phyloP scores from a whole-genome alignment of 2,113 vertebrate species.

The Thunnus maccoyii region DNA sequence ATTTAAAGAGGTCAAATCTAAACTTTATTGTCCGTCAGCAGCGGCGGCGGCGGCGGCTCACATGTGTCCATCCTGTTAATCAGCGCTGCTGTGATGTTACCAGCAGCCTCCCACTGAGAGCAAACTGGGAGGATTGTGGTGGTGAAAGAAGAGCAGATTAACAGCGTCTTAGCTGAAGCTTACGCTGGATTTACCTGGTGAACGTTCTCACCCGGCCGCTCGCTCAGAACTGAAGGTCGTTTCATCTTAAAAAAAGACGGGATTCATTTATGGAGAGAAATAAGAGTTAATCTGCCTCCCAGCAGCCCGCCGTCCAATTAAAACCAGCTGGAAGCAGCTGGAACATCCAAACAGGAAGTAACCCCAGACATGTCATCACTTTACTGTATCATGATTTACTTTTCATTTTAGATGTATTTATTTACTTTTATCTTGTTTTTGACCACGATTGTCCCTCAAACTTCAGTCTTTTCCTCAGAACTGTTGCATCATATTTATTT shows the following conservation, averaged over 20 bases:
- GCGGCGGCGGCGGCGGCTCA: no score
- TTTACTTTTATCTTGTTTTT: no score
- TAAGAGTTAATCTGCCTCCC: conserved; percentile 9
- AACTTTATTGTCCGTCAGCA: neutral
- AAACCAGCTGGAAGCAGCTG: conserved; percentile 1
- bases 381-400: no score
- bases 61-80: neutral
- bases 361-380: no score
- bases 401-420: no score
- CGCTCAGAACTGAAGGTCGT: conserved; percentile 35
- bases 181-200: conserved; percentile 42
- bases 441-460: no score
- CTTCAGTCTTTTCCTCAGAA: no score
- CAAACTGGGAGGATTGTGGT: neutral
- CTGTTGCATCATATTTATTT: no score
- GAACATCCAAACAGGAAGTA: no score
- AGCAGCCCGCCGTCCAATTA: conserved; percentile 1
- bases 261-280: neutral
- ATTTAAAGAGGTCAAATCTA: neutral
- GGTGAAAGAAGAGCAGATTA: conserved; percentile 21
- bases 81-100: neutral
- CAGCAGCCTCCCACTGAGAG: neutral
- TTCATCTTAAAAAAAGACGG: neutral
- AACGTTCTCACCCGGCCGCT: conserved; percentile 5
- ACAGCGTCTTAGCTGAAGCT: conserved; percentile 29